These are phyloP conservation scores for Trochalopteron elliotii DNA, from an alignment of 2,113 vertebrate genomes.

Conservation along the genomic window DNA sequence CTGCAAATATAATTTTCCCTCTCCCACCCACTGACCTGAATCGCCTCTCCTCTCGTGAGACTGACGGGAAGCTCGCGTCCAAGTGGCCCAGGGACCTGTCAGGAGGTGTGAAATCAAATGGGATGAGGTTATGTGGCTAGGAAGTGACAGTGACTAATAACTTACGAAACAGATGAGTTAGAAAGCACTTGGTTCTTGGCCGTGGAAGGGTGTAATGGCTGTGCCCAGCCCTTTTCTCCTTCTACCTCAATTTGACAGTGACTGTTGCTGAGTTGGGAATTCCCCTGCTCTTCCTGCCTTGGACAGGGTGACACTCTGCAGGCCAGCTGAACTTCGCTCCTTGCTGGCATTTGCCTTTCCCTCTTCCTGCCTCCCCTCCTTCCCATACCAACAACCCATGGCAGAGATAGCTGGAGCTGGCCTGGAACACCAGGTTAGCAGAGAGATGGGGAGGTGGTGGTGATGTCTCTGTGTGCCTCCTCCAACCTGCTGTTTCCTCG, in stretches of 20 bases:
- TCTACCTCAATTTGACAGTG: background rate
- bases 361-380: background rate
- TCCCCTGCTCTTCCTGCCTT: background rate
- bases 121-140: background rate
- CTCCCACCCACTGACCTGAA: background rate
- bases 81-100: background rate
- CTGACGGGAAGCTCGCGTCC: background rate
- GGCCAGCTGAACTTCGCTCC: background rate
- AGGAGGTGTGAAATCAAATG: background rate
- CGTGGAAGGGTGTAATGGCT: background rate
- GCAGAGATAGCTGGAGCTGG: background rate
- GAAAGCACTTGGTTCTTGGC: background rate
- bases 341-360: background rate
- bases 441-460: background rate
- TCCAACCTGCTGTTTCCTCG: background rate
- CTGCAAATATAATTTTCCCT: background rate
- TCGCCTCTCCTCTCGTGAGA: background rate
- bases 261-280: rapidly evolving
- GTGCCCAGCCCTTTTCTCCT: background rate
- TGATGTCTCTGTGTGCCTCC: rapidly evolving
- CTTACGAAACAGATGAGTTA: rapidly evolving
- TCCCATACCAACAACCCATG: rapidly evolving
- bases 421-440: background rate
- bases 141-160: background rate
- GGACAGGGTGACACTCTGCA: rapidly evolving